These are phyloP conservation scores for Campopleginae sp. DNA, from an alignment of 2,888 invertebrate genomes.

Conservation along the genomic window DNA sequence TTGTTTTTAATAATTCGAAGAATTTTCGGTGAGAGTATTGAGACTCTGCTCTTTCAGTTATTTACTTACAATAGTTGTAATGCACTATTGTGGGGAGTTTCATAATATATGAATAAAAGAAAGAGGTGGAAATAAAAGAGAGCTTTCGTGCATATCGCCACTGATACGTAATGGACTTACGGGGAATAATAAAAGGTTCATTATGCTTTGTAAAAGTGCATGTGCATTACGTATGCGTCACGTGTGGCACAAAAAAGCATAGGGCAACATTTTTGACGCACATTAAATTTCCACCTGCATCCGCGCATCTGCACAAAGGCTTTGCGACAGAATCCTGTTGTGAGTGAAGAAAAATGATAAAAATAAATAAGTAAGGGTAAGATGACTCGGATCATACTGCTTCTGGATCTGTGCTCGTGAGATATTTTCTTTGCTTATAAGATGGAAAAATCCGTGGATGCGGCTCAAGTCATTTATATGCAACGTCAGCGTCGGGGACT, in stretches of 20 bases:
- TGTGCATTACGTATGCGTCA: background rate
- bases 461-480: slow-evolving; percentile 46
- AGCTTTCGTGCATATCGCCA: background rate
- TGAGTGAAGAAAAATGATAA: slow-evolving; percentile 6
- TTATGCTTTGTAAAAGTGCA: slow-evolving; percentile 7
- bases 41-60: background rate
- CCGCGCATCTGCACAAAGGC: slow-evolving; percentile 35
- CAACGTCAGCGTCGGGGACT: slow-evolving; percentile 27
- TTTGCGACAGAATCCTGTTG: slow-evolving; percentile 55
- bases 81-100: background rate
- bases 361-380: slow-evolving; percentile 21
- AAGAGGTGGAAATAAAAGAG: background rate
- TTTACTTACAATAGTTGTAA: background rate
- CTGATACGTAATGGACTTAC: background rate
- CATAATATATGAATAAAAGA: background rate
- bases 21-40: background rate
- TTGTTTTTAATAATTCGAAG: no score
- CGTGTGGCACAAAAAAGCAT: background rate
- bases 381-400: slow-evolving; percentile 52
- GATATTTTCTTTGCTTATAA: slow-evolving; percentile 46
- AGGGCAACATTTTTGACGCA: slow-evolving; percentile 7
- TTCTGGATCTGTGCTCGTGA: slow-evolving; percentile 38
- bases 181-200: background rate
- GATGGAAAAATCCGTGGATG: slow-evolving; percentile 50
- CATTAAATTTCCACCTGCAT: slow-evolving; percentile 47